Percentiles rank a stretch among this genome's conserved stretches.
Evolutionary conservation across 2,797 vertebrate genomes (phyloP).

Genomic region (Hyperoplus immaculatus): DNA sequence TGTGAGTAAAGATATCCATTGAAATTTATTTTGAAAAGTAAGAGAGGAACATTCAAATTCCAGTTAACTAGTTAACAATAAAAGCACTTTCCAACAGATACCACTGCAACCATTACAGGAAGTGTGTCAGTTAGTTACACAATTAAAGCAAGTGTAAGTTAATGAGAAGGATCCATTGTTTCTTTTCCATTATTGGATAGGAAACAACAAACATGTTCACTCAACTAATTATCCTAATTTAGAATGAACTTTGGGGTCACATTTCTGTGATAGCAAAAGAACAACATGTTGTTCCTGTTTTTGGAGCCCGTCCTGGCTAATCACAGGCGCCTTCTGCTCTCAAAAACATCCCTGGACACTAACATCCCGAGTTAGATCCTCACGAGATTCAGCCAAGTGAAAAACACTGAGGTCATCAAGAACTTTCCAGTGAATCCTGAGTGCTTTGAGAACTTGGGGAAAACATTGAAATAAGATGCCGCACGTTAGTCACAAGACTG

Average conservation of each 20-base stretch:
- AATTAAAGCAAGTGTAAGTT: not conserved
- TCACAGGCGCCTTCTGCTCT: constrained; percentile 53
- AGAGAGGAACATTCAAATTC: not conserved
- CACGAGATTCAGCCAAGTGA: constrained; percentile 81
- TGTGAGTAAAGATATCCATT: not conserved
- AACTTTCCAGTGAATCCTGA: constrained; percentile 75
- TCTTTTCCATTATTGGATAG: not conserved
- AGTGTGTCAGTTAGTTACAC: not conserved
- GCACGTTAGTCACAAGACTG: constrained; percentile 89
- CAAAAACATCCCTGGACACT: constrained; percentile 74
- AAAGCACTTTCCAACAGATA: not conserved
- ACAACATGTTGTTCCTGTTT: constrained; percentile 51
- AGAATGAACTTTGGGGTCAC: constrained; percentile 19
- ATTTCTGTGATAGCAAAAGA: constrained; percentile 22
- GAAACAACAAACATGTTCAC: not conserved
- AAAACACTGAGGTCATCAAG: constrained; percentile 86
- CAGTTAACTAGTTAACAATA: not conserved
- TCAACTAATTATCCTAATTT: not conserved
- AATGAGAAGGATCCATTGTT: not conserved
- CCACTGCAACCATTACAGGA: too few species aligned
- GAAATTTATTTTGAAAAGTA: not conserved
- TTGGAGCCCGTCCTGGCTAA: constrained; percentile 33
- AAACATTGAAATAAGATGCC: constrained; percentile 88
- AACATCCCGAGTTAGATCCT: constrained; percentile 81
- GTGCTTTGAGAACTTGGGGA: constrained; percentile 81